Conservation (phyloP, 1,140 invertebrate genomes). For the Zaprionus nigranus region DNA sequence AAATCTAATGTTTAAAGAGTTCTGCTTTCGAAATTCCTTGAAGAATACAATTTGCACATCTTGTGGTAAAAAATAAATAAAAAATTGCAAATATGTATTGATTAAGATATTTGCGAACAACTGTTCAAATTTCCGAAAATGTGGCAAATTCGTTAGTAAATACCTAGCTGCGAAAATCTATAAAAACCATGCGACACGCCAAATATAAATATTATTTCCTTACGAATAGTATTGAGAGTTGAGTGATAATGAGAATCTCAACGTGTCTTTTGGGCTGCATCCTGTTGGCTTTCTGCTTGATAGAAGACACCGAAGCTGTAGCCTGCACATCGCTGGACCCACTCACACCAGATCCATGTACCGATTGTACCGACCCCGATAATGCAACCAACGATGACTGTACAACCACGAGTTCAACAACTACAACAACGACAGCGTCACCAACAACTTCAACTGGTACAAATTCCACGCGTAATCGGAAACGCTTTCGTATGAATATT, state of each 20-base stretch:
- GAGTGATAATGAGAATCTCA: slow-evolving; percentile 7
- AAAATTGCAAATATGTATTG: neutral
- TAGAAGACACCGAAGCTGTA: slow-evolving; percentile 1
- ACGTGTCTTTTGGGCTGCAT: slow-evolving; percentile 2
- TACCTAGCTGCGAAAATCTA: neutral
- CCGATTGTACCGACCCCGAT: neutral
- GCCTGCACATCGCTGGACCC: slow-evolving; percentile 11
- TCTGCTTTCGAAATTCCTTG: neutral
- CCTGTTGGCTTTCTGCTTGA: slow-evolving; percentile 5
- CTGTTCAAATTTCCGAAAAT: slow-evolving; percentile 30
- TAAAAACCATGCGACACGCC: slow-evolving; percentile 16
- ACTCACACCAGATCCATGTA: neutral
- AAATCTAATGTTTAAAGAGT: neutral
- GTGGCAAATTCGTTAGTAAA: neutral
- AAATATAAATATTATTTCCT: neutral
- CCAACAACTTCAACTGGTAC: neutral
- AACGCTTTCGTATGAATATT: neutral
- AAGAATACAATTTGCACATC: neutral
- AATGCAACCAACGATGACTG: slow-evolving; percentile 5
- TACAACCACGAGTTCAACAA: neutral
- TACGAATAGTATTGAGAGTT: neutral
- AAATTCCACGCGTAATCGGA: neutral
- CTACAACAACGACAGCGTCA: neutral
- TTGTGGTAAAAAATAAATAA: neutral
- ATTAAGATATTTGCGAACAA: neutral